Base-by-base conservation (phyloP, 2,797 vertebrate species). In the Paratrypauchen microcephalus region DNA sequence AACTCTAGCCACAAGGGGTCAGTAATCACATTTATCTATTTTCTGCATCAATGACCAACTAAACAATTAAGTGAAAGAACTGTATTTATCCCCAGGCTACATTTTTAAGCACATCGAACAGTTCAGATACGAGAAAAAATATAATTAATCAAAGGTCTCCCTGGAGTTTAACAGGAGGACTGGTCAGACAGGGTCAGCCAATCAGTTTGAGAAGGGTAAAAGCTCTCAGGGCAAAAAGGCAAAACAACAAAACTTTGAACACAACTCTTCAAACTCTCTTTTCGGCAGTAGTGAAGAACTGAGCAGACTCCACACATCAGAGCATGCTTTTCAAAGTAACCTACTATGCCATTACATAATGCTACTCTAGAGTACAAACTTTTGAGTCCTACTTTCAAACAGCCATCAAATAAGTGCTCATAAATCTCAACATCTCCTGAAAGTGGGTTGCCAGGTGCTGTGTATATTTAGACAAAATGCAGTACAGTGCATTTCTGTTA, bases 391-490 rank as follows among this genome's bases (percentile, higher is more conserved):
- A 63, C 12, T 63, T 63, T 45, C 16, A 0, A 6, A 41, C 12
- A 45, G 6, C 6, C 61, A 45, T 16, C 61, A 45, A 47, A 30
- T 8, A 36, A 32, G 8, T 0, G 26, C 30, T 60, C 58, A 36
- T 36, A 60, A 36, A 63, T 45, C 39, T 26, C 61, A 26, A n/a
- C 45, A 50, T 50, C 47, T 65, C 45, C 23, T 64, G 61, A 47
- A 64, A 65, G 8, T 30, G 63, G 45, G 24, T 65, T 65, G 63
- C 63, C 47, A 65, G 24, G 59, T 75, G 45, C 75, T 59, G 45
- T 79, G 69, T 69, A 26, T 65, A 41, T 67, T 9, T 67, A 47
- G 62, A 24, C 58, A 55, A 73, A 50, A 16, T 57, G 65, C 68
- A 12, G 15, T 7, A 47, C 1, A 11, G 19, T 55, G 57, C 60